phyloP scores from a whole-genome alignment of 2,797 vertebrate genomes.

The Channallabes apus region DNA sequence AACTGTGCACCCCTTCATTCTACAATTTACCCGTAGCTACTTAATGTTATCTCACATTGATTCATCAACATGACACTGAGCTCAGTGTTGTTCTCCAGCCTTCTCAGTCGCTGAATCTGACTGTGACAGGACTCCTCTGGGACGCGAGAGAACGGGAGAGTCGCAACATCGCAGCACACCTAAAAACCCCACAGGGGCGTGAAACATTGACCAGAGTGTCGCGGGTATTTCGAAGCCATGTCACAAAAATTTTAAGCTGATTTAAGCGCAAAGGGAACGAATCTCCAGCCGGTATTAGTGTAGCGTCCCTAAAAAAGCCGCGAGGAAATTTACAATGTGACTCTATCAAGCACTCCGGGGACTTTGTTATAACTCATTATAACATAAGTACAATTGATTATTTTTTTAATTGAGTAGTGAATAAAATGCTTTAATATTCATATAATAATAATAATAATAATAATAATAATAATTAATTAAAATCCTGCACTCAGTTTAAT shows the following conservation, averaged over 20 bases:
- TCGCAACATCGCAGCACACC: no score
- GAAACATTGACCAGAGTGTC: background rate
- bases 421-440: background rate
- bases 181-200: background rate
- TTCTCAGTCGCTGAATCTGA: background rate
- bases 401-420: background rate
- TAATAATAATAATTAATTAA: background rate
- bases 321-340: background rate
- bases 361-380: background rate
- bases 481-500: background rate
- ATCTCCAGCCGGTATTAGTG: background rate
- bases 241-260: background rate
- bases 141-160: background rate
- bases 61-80: background rate
- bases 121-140: background rate
- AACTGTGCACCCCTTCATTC: no score
- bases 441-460: background rate
- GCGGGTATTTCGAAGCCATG: background rate
- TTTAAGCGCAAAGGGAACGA: background rate
- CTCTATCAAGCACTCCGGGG: background rate
- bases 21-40: no score
- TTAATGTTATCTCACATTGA: no score
- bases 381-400: no score
- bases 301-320: background rate
- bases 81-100: background rate